These are phyloP conservation scores for Trachythela sp. DNA, from an alignment of 64 coral and sea anemone species.

Conservation along the genomic window DNA sequence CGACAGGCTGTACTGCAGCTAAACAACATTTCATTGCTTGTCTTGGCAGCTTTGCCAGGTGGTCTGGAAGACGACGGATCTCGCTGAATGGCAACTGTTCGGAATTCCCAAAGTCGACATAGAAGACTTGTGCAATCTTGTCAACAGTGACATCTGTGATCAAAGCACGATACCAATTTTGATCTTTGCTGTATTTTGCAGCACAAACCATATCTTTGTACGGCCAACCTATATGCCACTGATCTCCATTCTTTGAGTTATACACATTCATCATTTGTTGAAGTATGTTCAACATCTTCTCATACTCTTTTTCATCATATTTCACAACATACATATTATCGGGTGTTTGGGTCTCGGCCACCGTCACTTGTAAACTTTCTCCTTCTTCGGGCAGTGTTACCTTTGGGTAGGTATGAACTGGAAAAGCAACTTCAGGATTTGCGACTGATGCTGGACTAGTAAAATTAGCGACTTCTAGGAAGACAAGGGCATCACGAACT, in stretches of 20 bases:
- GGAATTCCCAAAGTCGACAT: constrained; percentile 90
- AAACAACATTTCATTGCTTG: constrained; percentile 6
- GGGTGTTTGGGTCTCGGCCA: constrained; percentile 61
- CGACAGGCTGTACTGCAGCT: not conserved
- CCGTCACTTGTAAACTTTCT: constrained; percentile 48
- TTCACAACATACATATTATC: constrained; percentile 54
- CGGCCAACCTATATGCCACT: constrained; percentile 38
- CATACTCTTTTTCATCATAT: not conserved
- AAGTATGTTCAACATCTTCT: not conserved
- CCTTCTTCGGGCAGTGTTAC: constrained; percentile 50
- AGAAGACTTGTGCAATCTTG: constrained; percentile 63
- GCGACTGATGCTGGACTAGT: constrained; percentile 65
- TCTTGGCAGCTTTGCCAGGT: not conserved
- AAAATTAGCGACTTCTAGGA: constrained; percentile 88
- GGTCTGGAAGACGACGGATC: constrained; percentile 28
- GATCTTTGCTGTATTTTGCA: constrained; percentile 76
- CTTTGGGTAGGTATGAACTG: constrained; percentile 65
- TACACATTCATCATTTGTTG: constrained; percentile 31
- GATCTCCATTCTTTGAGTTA: not conserved
- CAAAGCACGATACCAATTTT: constrained; percentile 85
- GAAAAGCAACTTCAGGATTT: constrained; percentile 54
- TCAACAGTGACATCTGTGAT: constrained; percentile 72
- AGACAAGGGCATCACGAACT: constrained; percentile 87
- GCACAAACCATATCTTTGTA: constrained; percentile 81
- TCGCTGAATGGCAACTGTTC: constrained; percentile 69